Percentiles rank a stretch among this genome's conserved stretches.
phyloP scores from a whole-genome alignment of 1,140 invertebrate species.

The Nebria ingens region DNA sequence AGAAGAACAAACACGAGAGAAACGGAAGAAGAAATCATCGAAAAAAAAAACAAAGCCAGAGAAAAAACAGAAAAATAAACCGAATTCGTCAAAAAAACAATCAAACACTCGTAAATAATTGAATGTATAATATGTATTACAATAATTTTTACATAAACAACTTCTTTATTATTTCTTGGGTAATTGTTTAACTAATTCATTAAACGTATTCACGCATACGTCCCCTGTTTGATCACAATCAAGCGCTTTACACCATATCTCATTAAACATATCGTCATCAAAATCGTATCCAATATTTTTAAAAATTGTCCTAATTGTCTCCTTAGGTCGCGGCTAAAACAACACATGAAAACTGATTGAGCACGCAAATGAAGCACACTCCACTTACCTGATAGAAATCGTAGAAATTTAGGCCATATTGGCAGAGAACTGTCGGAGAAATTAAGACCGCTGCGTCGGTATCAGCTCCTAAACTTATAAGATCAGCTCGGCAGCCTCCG shows the following conservation, averaged over 20 bases:
- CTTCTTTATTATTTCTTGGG: not conserved
- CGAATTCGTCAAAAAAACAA: conserved; percentile 13
- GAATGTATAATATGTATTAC: conserved; percentile 28
- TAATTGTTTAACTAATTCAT: conserved; percentile 18
- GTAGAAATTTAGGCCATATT: conserved; percentile 24
- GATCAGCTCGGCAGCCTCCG: conserved; percentile 20
- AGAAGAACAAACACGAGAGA: conserved; percentile 17
- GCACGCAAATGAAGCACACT: not conserved
- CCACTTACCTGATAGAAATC: conserved; percentile 25
- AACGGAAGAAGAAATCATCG: conserved; percentile 19
- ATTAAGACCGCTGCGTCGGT: conserved; percentile 21
- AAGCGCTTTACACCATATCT: conserved; percentile 25
- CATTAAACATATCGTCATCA: conserved; percentile 24
- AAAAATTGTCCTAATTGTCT: conserved; percentile 25
- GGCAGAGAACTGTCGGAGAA: conserved; percentile 27
- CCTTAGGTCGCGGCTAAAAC: conserved; percentile 25
- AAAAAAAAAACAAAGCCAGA: conserved; percentile 19
- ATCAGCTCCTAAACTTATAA: conserved; percentile 24
- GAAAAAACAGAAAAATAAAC: conserved; percentile 29
- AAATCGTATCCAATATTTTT: conserved; percentile 27
- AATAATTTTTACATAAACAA: not conserved
- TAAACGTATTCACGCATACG: conserved; percentile 31
- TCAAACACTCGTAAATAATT: conserved; percentile 27
- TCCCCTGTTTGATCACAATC: conserved; percentile 24
- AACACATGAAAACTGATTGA: conserved; percentile 6